Evolutionary conservation across 2,113 vertebrate species (phyloP), one percentile per base, ranked within the genome.

Genomic region (Chroicocephalus ridibundus): DNA sequence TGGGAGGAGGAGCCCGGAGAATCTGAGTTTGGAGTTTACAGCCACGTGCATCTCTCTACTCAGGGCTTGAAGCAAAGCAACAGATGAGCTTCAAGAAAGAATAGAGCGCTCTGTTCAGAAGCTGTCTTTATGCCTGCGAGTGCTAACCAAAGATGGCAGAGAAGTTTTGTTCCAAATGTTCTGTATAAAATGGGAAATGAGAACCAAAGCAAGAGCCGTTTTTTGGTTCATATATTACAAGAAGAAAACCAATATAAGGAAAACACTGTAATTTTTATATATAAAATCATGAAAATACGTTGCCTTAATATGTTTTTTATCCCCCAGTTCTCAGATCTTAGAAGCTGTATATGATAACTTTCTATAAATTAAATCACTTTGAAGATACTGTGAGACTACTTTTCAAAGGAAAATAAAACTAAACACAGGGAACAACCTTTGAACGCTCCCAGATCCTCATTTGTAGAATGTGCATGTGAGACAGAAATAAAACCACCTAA

Each of bases 271-370:
- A 82, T 71, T 96, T 94, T 95, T 93, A 92, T 81, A 90, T 91
- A 93, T 44, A 92, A 90, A 92, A 90, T 86, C 92, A 83, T 83
- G 90, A 96, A 96, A 97, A 94, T 66, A 81, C 82, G 83, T 68
- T 83, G 85, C 88, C 64, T 83, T 94, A 71, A 68, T 94, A 74
- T 34, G 60, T 57, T 86, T 95, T 92, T 94, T 82, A 94, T 92
- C 52, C 57, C 51, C 49, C 64, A 86, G 44, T 82, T 88, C 88
- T 94, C 82, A 74, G 60, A 69, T 93, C 88, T 92, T 92, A 60
- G 21, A 93, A 96, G 86, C 52, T 81, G 47, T 31, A 40, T 42
- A 86, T 0, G 42, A 69, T 80, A 92, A 92, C 80, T 90, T 92
- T 51, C 82, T 88, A 78, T 71, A 86, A 90, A 96, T 93, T 90